Base-by-base conservation (phyloP, 2,888 invertebrate genomes). In the Siphlonurus alternatus region DNA sequence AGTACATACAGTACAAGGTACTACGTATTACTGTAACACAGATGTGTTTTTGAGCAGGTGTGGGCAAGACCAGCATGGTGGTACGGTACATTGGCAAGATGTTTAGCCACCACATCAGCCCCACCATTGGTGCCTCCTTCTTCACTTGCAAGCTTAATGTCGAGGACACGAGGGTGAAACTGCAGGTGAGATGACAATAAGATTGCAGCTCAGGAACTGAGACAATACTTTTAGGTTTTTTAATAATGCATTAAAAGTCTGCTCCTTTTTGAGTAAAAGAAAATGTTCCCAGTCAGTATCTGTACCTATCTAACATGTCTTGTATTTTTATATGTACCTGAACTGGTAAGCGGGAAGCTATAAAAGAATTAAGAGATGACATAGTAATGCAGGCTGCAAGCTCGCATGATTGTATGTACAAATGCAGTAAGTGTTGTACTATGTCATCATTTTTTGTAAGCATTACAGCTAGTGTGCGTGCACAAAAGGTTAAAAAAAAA, bases 81-180 rank as follows among this genome's bases (percentile, higher is more conserved):
- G 84, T 86, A 10, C 81, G 88, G 63, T 92, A 92, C 74, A 85
- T 90, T 25, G 87, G 88, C 63, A 88, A 89, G 70, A 82, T 84
- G 74, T 87, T 88, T 74, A 85, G 83, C 54, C 83, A 83, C 63
- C 85, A 86, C 70, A 83, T 86, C 64, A 86, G 86, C 24, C 90
- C 92, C 0, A 93, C 93, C 2, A 89, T 93, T 71, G 93, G 92
- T 0, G 93, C 93, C 0, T 89, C 91, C 0, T 93, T 93, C 79
- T 92, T 91, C 76, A 89, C 87, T 0, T 92, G 90, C 75, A 90
- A 86, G 74, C 81, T 93, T 70, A 85, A 83, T 70, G 76, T 90
- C 63, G 84, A 84, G 7, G 83, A 85, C 68, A 78, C 83, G 23
- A 82, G 82, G 72, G 84, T 91, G 7, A 89, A 87, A 76, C 74